Evolutionary conservation across 2,113 vertebrate genomes (phyloP).

Genomic region (Erinaceus europaeus): DNA sequence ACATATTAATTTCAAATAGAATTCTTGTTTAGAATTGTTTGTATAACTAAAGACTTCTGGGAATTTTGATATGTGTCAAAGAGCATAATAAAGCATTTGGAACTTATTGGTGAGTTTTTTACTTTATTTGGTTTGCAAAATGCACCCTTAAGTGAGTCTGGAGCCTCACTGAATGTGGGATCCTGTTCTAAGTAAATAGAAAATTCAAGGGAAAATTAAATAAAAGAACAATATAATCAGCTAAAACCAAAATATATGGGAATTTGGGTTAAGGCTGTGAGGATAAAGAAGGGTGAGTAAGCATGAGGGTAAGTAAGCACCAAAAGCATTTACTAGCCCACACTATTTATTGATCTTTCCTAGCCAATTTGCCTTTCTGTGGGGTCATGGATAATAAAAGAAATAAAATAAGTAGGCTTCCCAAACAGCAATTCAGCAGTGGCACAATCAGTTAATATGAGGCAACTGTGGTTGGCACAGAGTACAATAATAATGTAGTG

Average conservation of each 20-base stretch:
- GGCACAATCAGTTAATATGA: slow-evolving; percentile 57
- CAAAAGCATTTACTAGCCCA: slow-evolving; percentile 31
- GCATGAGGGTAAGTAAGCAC: slow-evolving; percentile 44
- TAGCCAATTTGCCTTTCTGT: slow-evolving; percentile 32
- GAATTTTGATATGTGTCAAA: slow-evolving; percentile 75
- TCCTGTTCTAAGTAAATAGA: slow-evolving; percentile 71
- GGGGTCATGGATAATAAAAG: slow-evolving; percentile 53
- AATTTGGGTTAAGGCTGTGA: slow-evolving; percentile 44
- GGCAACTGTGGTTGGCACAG: slow-evolving; percentile 22
- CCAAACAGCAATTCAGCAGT: slow-evolving; percentile 29
- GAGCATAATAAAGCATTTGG: slow-evolving; percentile 76
- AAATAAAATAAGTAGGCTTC: slow-evolving; percentile 45
- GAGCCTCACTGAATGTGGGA: slow-evolving; percentile 79
- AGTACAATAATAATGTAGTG: not conserved
- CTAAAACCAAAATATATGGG: slow-evolving; percentile 73
- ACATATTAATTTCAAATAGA: slow-evolving; percentile 74
- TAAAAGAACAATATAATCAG: slow-evolving; percentile 78
- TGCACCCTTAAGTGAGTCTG: slow-evolving; percentile 71
- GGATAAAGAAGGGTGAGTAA: slow-evolving; percentile 21
- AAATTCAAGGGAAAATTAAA: slow-evolving; percentile 77
- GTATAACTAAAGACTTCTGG: slow-evolving; percentile 71
- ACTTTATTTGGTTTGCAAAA: slow-evolving; percentile 82
- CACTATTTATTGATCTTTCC: slow-evolving; percentile 61
- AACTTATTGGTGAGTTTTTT: slow-evolving; percentile 82
- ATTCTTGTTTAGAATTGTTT: slow-evolving; percentile 73